Base-by-base conservation (phyloP, 2,888 invertebrate genomes). In the Mythimna albipuncta region DNA sequence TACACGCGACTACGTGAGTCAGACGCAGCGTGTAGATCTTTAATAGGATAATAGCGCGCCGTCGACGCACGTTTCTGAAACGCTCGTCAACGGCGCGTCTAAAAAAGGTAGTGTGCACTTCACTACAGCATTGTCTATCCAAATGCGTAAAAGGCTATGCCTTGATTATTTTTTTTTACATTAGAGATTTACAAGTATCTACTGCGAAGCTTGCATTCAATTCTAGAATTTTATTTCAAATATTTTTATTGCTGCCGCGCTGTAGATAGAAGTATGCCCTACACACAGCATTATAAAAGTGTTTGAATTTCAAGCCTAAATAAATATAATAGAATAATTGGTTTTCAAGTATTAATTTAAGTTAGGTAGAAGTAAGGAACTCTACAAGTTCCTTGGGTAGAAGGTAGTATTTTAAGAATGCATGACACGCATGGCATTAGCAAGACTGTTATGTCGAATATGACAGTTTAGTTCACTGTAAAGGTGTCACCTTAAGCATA, bases 261-360 rank as follows among this genome's bases (percentile, higher is more conserved):
- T 47, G 10, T 19, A 61, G 32, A n/a, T 52, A 68, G 21, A 55
- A 57, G 19, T 58, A 19, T n/a, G 38, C 26, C 26, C 32, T 11
- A 13, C 50, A 52, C 11, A 54, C 3, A 41, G n/a, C 44, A 44
- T 38, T 3, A 26, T 21, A n/a, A 38, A 50, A 44, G 26, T 61
- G 16, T 63, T 55, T 32, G 1, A 0, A 61, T n/a, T 13, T 0
- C 32, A 21, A 54, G 5, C 32, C 63, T 44, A 38, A 38, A 61
- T 19, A 61, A 38, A 61, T 10, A 61, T 13, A 21, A 21, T 44
- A 44, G 7, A 47, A 32, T 19, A 50, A 47, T 64, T 64, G 44
- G 57, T 63, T 58, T 62, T 52, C 41, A 78, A 79, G 74, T 77
- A 68, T 77, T 75, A 61, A 64, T 35, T 13, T 75, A 80, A 41